These are phyloP conservation scores for Leuciscus waleckii DNA, from an alignment of 2,797 vertebrate genomes.

Conservation along the genomic window DNA sequence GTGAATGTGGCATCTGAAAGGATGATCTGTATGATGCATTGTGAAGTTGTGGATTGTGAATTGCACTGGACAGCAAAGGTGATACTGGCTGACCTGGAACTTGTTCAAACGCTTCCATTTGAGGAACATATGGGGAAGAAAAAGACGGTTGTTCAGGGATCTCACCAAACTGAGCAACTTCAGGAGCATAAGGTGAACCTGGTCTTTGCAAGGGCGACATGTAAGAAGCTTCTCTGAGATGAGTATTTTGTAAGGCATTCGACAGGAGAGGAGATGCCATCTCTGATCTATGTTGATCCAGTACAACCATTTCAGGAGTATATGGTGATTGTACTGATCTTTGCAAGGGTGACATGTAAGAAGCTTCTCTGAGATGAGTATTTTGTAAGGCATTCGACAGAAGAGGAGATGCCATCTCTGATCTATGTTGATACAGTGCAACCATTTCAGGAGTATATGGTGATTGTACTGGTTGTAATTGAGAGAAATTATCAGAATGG, in stretches of 20 bases:
- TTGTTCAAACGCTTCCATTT: conserved; percentile 52
- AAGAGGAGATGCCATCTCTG: conserved; percentile 66
- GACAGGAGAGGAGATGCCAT: conserved; percentile 71
- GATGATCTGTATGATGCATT: conserved; percentile 74
- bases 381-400: conserved; percentile 76
- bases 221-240: conserved; percentile 64
- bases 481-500: conserved; percentile 64
- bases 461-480: conserved; percentile 64
- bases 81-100: conserved; percentile 56
- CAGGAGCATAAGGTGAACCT: conserved; percentile 55
- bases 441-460: conserved; percentile 37
- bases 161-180: conserved; percentile 36
- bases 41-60: conserved; percentile 74
- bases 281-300: background rate
- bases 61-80: conserved; percentile 69
- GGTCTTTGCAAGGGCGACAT: conserved; percentile 67
- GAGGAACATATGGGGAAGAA: conserved; percentile 45
- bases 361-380: conserved; percentile 67
- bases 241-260: conserved; percentile 74
- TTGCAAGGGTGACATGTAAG: conserved; percentile 65
- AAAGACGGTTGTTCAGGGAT: conserved; percentile 42
- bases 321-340: conserved; percentile 53
- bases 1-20: conserved; percentile 68
- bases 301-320: conserved; percentile 31
- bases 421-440: conserved; percentile 60